Evolutionary conservation across 2,113 vertebrate genomes (phyloP).

Genomic region (Pteropus alecto): DNA sequence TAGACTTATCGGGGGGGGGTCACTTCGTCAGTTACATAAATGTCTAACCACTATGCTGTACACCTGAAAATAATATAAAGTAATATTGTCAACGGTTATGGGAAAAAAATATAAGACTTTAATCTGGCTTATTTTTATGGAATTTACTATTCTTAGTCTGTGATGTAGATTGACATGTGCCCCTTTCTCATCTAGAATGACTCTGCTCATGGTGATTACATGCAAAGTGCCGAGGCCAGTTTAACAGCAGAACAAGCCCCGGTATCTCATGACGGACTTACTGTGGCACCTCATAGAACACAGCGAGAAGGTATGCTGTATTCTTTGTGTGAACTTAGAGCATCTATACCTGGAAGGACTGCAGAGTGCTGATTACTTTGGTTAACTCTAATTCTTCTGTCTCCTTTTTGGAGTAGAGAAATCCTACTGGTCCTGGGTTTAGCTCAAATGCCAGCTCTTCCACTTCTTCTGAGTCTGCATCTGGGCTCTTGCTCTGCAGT

Average conservation of each 20-base stretch:
- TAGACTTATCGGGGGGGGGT: too few species aligned
- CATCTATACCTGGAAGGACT: not conserved
- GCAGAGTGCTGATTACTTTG: not conserved
- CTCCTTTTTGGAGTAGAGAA: not conserved
- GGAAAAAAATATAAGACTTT: not conserved
- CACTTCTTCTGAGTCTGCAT: not conserved
- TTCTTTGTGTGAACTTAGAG: not conserved
- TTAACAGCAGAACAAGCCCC: conserved; percentile 76
- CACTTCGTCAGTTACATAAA: too few species aligned
- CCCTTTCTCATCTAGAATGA: conserved; percentile 75
- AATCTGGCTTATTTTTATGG: not conserved
- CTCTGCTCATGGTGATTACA: conserved; percentile 76
- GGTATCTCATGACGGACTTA: conserved; percentile 80
- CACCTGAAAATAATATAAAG: too few species aligned
- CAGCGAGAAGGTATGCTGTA: conserved; percentile 84
- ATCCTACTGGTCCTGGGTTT: not conserved
- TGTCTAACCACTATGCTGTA: too few species aligned
- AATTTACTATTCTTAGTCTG: not conserved
- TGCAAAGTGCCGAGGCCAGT: conserved; percentile 76
- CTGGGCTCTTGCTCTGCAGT: not conserved
- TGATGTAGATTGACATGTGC: not conserved
- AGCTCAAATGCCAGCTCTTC: not conserved
- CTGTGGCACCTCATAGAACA: conserved; percentile 79
- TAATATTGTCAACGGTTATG: too few species aligned
- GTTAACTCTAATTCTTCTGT: not conserved